These are phyloP conservation scores for Bombus waltoni DNA, from an alignment of 1,140 invertebrate species.

Conservation along the genomic window DNA sequence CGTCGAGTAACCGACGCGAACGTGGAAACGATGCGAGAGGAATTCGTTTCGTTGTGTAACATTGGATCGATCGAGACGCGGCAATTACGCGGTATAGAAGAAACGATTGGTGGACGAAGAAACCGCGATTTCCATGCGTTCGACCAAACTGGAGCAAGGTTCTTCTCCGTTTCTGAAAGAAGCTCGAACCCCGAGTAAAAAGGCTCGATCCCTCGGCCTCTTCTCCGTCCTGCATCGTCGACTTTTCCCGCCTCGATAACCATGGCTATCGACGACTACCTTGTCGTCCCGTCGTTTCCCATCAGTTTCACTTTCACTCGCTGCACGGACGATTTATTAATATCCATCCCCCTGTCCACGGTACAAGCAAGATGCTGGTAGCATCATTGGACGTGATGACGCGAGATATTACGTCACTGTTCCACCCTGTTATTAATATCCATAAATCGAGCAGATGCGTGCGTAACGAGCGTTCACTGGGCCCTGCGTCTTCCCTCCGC, in stretches of 20 bases:
- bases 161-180: not conserved
- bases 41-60: no score
- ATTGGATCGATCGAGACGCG: not conserved
- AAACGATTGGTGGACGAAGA: not conserved
- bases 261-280: not conserved
- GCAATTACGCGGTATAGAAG: not conserved
- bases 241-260: slow-evolving; percentile 7
- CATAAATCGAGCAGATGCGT: not conserved
- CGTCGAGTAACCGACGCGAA: no score
- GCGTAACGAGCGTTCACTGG: not conserved
- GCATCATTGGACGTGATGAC: not conserved
- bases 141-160: not conserved
- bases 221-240: not conserved
- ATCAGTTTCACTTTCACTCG: slow-evolving; percentile 26
- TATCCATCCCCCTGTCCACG: not conserved
- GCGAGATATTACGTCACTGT: slow-evolving; percentile 6
- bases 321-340: not conserved
- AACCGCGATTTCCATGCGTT: not conserved
- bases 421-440: slow-evolving; percentile 11
- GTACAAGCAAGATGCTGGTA: not conserved
- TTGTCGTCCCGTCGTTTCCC: not conserved
- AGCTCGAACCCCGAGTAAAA: not conserved
- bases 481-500: not conserved
- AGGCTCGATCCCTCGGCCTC: not conserved
- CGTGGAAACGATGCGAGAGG: no score